phyloP scores from a whole-genome alignment of 2,113 vertebrate species.

The Protomyctophum bolini region DNA sequence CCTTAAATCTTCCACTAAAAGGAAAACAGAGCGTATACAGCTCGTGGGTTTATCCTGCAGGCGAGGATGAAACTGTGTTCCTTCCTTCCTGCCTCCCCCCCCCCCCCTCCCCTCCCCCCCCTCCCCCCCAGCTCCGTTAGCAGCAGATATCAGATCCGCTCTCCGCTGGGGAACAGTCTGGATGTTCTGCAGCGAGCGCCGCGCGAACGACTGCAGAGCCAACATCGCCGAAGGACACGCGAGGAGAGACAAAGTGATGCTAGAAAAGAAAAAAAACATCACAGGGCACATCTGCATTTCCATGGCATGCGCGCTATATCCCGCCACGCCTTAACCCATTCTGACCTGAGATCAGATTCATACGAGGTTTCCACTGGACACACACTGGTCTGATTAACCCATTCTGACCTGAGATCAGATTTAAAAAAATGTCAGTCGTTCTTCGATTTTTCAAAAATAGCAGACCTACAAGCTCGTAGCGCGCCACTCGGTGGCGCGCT shows the following conservation, averaged over 20 bases:
- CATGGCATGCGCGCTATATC: slow-evolving; percentile 45
- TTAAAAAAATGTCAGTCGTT: too few relatives aligned
- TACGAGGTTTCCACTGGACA: too few relatives aligned
- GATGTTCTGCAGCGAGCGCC: slow-evolving; percentile 16
- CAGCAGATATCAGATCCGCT: neutral
- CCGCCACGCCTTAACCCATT: slow-evolving; percentile 5
- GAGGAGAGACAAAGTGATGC: slow-evolving; percentile 12
- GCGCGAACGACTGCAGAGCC: slow-evolving; percentile 3
- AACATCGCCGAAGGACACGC: slow-evolving; percentile 32
- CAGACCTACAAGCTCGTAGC: too few relatives aligned
- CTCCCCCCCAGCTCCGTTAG: slow-evolving; percentile 2
- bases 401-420: too few relatives aligned
- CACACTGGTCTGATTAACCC: too few relatives aligned
- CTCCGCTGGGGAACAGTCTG: neutral
- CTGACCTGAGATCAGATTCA: too few relatives aligned
- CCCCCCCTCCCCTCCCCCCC: slow-evolving; percentile 1
- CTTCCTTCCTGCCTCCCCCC: neutral
- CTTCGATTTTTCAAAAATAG: too few relatives aligned
- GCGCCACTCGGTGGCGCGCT: too few relatives aligned
- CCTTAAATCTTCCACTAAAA: too few relatives aligned
- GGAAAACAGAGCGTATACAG: too few relatives aligned
- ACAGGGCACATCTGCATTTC: slow-evolving; percentile 31
- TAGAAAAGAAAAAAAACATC: slow-evolving; percentile 17
- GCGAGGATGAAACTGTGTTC: slow-evolving; percentile 3
- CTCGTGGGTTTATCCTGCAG: neutral